Conservation (phyloP, 1,140 invertebrate genomes). For the Muscidifurax raptorellus region DNA sequence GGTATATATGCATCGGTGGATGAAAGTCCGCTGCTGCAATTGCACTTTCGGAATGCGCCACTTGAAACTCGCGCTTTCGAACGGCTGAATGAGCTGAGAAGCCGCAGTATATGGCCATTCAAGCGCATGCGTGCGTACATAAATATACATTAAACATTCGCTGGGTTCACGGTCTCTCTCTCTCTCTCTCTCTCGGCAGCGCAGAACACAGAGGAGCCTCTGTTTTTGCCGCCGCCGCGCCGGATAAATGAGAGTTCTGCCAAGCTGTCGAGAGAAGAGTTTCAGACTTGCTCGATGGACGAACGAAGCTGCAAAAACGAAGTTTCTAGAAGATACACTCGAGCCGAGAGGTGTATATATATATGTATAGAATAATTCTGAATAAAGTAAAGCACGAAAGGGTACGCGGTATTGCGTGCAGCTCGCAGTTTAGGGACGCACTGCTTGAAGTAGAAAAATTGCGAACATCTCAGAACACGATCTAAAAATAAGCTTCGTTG, state of each 20-base stretch:
- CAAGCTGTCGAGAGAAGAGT: neutral
- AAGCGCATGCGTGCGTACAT: neutral
- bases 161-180: slow-evolving; percentile 4
- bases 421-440: no score
- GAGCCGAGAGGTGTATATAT: neutral
- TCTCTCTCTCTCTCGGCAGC: no score
- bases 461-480: no score
- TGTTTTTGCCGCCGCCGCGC: neutral
- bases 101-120: neutral
- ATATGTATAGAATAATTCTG: no score
- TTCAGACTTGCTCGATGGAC: neutral
- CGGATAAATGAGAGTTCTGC: neutral
- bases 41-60: neutral
- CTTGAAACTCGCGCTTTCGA: neutral
- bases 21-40: neutral
- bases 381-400: no score
- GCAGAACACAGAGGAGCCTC: neutral
- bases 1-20: neutral
- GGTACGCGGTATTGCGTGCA: no score
- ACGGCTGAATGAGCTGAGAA: neutral
- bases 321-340: neutral
- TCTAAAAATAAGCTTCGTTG: no score
- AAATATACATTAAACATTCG: neutral
- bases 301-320: neutral
- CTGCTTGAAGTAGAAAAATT: no score